Evolutionary conservation across 2,888 invertebrate genomes (phyloP).

Genomic region (Rotaria macrura): DNA sequence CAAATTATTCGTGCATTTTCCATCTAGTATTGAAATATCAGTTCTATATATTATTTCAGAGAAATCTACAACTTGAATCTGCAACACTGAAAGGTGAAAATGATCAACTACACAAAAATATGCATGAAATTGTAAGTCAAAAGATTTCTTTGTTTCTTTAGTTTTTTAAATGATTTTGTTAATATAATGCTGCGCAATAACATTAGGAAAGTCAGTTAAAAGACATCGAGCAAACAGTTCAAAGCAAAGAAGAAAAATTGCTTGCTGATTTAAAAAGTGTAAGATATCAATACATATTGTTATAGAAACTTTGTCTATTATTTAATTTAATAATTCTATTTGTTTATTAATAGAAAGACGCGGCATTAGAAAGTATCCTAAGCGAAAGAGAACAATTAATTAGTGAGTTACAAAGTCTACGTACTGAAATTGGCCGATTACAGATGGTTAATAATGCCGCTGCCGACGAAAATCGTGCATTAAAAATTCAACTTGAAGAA

Average conservation of each 20-base stretch:
- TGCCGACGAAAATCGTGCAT: background rate
- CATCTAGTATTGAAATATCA: background rate
- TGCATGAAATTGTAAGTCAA: background rate
- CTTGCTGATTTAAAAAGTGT: background rate
- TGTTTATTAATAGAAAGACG: background rate
- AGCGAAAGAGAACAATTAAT: background rate
- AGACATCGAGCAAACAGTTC: conserved; percentile 3
- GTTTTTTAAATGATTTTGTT: background rate
- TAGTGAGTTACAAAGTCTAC: background rate
- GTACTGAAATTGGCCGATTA: background rate
- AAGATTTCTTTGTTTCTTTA: background rate
- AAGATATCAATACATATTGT: background rate
- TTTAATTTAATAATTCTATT: background rate
- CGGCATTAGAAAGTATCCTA: background rate
- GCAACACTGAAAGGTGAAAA: background rate
- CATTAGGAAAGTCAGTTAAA: background rate
- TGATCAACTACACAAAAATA: background rate
- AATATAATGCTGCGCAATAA: too few species aligned
- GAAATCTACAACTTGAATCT: background rate
- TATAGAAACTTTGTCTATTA: too few species aligned
- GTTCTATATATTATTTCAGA: background rate
- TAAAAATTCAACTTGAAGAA: background rate
- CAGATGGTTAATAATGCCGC: background rate
- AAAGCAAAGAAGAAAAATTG: background rate
- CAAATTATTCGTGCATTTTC: background rate